A percentile compares a stretch with the other conserved stretches of the same genome.
Evolutionary conservation across 2,888 invertebrate genomes (phyloP).

Genomic region (Limnephilus auricula): DNA sequence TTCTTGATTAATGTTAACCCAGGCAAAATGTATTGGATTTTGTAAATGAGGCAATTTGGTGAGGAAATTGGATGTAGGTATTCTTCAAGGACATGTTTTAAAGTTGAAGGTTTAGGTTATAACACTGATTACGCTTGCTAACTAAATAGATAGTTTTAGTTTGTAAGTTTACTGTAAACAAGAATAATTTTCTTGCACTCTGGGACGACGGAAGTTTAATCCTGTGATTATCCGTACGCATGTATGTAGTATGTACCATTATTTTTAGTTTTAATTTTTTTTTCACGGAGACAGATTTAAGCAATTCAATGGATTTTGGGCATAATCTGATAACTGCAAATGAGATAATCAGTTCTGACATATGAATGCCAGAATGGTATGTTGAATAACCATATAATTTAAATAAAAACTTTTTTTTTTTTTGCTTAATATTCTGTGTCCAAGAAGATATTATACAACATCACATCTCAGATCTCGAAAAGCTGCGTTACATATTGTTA

Average conservation of each 20-base stretch:
- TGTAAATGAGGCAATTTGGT: neutral
- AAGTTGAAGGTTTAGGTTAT: slow-evolving; percentile 37
- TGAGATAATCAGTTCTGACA: neutral
- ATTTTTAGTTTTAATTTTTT: slow-evolving; percentile 8
- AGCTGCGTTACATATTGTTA: neutral
- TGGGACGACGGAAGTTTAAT: slow-evolving; percentile 43
- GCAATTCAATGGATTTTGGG: neutral
- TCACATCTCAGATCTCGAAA: neutral
- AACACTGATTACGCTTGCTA: slow-evolving; percentile 55
- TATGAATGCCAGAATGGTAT: neutral
- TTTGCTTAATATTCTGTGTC: neutral
- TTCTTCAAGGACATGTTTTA: slow-evolving; percentile 48
- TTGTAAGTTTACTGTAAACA: slow-evolving; percentile 41
- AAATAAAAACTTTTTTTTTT: neutral
- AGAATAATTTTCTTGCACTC: slow-evolving; percentile 41
- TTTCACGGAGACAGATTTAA: neutral
- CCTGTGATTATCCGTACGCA: slow-evolving; percentile 45
- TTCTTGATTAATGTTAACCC: neutral
- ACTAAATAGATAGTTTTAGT: slow-evolving; percentile 45
- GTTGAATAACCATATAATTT: neutral
- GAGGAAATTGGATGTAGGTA: neutral
- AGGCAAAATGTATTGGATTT: neutral
- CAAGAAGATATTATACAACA: neutral
- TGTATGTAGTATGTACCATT: neutral
- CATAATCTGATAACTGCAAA: neutral